Conservation (phyloP, 1,140 invertebrate genomes). For the Camponotus pennsylvanicus region DNA sequence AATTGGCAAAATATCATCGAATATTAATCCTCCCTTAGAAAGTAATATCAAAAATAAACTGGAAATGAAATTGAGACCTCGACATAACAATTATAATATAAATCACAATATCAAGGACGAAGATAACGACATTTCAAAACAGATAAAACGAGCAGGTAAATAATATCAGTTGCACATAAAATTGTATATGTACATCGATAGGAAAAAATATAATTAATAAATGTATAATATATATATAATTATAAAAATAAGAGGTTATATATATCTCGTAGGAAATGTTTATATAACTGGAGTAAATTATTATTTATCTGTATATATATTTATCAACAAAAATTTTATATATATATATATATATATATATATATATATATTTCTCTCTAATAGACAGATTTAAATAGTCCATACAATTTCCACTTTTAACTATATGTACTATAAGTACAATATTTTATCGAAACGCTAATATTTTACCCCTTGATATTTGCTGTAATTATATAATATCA, state of each 20-base stretch:
- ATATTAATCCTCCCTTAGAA: neutral
- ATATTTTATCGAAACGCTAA: neutral
- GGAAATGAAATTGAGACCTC: neutral
- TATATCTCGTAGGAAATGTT: neutral
- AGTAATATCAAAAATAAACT: neutral
- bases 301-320: neutral
- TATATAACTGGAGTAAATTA: neutral
- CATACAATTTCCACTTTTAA: slow-evolving; percentile 3
- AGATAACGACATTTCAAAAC: neutral
- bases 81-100: slow-evolving; percentile 8
- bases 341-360: neutral
- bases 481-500: neutral
- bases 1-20: neutral
- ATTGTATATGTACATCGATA: neutral
- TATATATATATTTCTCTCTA: neutral
- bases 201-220: no score
- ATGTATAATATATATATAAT: no score
- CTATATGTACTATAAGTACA: no score
- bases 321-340: neutral
- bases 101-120: neutral
- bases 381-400: neutral
- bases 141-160: slow-evolving; percentile 35
- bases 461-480: neutral
- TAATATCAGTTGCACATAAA: neutral
- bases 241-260: no score